Evolutionary conservation across 2,113 vertebrate genomes (phyloP).

Genomic region (Aythya baeri): DNA sequence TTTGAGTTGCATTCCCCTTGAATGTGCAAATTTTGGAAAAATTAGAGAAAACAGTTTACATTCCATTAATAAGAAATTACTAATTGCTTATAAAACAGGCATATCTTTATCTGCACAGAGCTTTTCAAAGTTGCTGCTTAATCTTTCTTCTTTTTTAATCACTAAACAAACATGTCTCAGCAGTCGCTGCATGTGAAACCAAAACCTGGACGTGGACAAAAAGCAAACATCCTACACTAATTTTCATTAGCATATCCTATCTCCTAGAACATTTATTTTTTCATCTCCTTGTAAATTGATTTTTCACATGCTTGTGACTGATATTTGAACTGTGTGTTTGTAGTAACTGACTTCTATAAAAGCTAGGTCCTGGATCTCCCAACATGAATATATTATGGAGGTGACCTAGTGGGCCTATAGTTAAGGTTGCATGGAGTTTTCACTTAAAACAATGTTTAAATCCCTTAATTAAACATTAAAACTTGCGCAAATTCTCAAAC

Average conservation of each 20-base stretch:
- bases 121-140: slow-evolving; percentile 54
- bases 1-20: slow-evolving; percentile 20
- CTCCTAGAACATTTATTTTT: slow-evolving; percentile 68
- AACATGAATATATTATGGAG: slow-evolving; percentile 57
- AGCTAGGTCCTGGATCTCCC: slow-evolving; percentile 42
- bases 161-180: slow-evolving; percentile 55
- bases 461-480: slow-evolving; percentile 70
- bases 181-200: slow-evolving; percentile 35
- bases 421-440: slow-evolving; percentile 51
- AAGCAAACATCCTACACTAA: slow-evolving; percentile 56
- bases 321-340: slow-evolving; percentile 70
- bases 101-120: slow-evolving; percentile 41
- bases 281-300: slow-evolving; percentile 68
- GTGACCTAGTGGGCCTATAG: slow-evolving; percentile 20
- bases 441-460: slow-evolving; percentile 63
- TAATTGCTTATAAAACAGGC: slow-evolving; percentile 49
- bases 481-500: slow-evolving; percentile 43
- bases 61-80: slow-evolving; percentile 51
- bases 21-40: slow-evolving; percentile 37
- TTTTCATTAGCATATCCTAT: slow-evolving; percentile 68
- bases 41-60: slow-evolving; percentile 29
- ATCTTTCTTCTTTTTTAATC: slow-evolving; percentile 59
- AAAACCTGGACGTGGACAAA: slow-evolving; percentile 55
- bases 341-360: slow-evolving; percentile 63
- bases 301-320: slow-evolving; percentile 57